phyloP scores from a whole-genome alignment of 2,797 vertebrate species.

The Perdix hodgsoniae region DNA sequence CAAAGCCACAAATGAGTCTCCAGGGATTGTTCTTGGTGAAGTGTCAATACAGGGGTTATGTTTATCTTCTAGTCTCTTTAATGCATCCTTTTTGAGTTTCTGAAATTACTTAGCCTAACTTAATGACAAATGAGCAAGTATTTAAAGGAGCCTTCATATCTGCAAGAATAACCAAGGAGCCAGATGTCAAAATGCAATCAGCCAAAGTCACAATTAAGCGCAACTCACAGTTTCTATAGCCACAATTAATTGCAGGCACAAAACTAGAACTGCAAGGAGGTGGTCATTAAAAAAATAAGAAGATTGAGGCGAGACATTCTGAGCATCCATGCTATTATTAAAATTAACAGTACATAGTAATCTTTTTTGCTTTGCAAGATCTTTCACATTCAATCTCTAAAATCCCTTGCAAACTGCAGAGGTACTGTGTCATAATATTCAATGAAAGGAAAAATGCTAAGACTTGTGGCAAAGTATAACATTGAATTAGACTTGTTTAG shows the following conservation, averaged over 20 bases:
- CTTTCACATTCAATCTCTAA: conserved; percentile 27
- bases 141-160: conserved; percentile 28
- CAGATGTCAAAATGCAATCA: conserved; percentile 43
- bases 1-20: neutral
- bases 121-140: conserved; percentile 25
- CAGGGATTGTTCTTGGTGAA: neutral
- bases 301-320: neutral
- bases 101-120: conserved; percentile 6
- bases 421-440: neutral
- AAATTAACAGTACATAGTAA: conserved; percentile 35
- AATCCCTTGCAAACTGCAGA: neutral
- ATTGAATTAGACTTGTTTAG: conserved; percentile 28
- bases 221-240: conserved; percentile 7
- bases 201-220: conserved; percentile 50
- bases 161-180: conserved; percentile 35
- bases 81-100: neutral
- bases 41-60: neutral
- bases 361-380: conserved; percentile 6
- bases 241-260: conserved; percentile 43
- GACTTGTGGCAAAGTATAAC: conserved; percentile 37
- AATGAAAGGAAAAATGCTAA: conserved; percentile 23
- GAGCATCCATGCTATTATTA: neutral
- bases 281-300: neutral
- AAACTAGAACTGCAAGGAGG: conserved; percentile 16
- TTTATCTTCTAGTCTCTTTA: conserved; percentile 18